Base-by-base conservation (phyloP, 2,888 invertebrate species). In the Papilio protenor region DNA sequence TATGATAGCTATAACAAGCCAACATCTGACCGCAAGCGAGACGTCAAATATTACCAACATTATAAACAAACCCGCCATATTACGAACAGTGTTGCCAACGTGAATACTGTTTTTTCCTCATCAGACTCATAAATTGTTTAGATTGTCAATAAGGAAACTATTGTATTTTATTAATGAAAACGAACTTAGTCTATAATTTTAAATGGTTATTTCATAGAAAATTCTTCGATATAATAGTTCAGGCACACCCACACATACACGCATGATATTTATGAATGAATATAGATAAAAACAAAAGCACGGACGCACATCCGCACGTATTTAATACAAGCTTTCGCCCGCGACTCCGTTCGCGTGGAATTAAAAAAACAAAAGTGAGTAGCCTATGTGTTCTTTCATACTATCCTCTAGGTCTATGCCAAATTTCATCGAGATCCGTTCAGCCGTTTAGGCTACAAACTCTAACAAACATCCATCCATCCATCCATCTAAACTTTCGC, bases 191-290 rank as follows among this genome's bases (percentile, higher is more conserved):
- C 1, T 18, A 18, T 8, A 1, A 33, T 64, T 59, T 59, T 16
- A n/a, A 8, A 64, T 18, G 16, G 14, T 27, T 27, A 33, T 33
- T 27, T 27, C 18, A 59, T 21, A 23, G 57, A 57, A 21, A 10
- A n/a, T 57, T 57, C 57, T 57, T 57, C n/a, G 21, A 21, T 18
- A 6, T 21, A 2, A 57, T 57, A 57, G 57, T 57, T 57, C 10
- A 57, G n/a, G 12, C 12, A 61, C 27, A 61, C 55, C n/a, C 55
- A 55, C 55, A n/a, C 23, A 14, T 16, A 16, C 61, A 61, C 14
- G 16, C 16, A 61, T 27, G 59, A 59, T 61, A 61, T 61, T 61
- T 61, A 61, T 61, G 61, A 55, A 61, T 61, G 61, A 55, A 55
- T 61, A 27, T 27, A 61, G 61, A 61, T 61, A 61, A 61, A 61